Evolutionary conservation across 2,113 vertebrate genomes (phyloP), one percentile per base, ranked within the genome.

Genomic region (Esox niger): DNA sequence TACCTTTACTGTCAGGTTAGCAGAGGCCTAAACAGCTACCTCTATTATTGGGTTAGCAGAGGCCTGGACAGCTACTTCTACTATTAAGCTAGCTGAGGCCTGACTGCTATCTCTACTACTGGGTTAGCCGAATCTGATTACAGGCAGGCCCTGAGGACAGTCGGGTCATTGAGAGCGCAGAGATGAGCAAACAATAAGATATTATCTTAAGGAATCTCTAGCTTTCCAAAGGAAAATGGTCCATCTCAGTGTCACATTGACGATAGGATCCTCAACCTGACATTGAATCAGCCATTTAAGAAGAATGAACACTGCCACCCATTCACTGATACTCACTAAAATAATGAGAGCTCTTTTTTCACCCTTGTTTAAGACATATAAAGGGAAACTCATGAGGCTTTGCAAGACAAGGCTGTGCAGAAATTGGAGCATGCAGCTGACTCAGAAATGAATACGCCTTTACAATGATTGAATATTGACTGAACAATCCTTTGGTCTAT

Each of bases 231-330:
- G 84, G 90, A 92, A 92, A 93, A 91, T 88, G 87, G 85, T 89
- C 87, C 88, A 81, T 91, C 91, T 93, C 90, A 92, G 91, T 91
- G 88, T 93, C 88, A 91, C 89, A 87, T 83, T 88, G 89, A 91
- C 87, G 87, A 90, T 90, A 88, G 88, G 87, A 91, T 92, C 89
- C 88, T 91, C 87, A 91, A 93, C 91, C 91, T 92, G 91, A 92
- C 91, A 92, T 89, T 91, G 91, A 92, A 91, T 91, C 88, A 91
- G 89, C 89, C 91, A 91, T 92, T 92, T 91, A 92, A 91, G 87
- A 91, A 91, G 88, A 90, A 84, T 83, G 88, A 90, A 93, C 90
- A 93, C 82, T 88, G 90, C 73, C 62, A 66, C 76, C 85, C 82
- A 93, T 93, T 93, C 91, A 93, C 88, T 69, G 73, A 74, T 59